Evolutionary conservation across 2,113 vertebrate species (phyloP).

Genomic region (Vicugna pacos): DNA sequence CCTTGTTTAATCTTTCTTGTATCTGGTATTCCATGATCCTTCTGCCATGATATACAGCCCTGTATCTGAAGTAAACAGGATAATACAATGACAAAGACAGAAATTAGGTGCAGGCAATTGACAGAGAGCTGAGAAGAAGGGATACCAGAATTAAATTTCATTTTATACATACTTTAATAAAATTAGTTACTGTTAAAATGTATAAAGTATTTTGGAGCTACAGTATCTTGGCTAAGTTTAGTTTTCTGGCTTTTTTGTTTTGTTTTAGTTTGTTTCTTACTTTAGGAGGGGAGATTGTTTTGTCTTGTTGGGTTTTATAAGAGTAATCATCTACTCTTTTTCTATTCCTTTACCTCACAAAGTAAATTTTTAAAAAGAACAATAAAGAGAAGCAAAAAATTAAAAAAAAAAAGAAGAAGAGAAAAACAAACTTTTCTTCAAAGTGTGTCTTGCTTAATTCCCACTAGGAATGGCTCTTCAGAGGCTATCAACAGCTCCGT

Average conservation of each 20-base stretch:
- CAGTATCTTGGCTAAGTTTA: not conserved
- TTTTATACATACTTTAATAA: not conserved
- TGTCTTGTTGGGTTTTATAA: not conserved
- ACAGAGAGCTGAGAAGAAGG: not conserved
- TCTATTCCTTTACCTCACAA: not conserved
- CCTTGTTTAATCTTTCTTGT: slow-evolving; percentile 46
- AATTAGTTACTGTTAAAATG: not conserved
- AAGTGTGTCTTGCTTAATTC: not conserved
- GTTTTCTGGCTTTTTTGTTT: not conserved
- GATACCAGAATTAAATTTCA: not conserved
- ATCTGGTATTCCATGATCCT: not conserved
- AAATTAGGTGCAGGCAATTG: not conserved
- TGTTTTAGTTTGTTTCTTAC: not conserved
- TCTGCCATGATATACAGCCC: not conserved
- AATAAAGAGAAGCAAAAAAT: not conserved
- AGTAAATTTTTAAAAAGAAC: not conserved
- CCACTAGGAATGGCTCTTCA: not conserved
- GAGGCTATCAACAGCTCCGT: not conserved
- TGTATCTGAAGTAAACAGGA: slow-evolving; percentile 14
- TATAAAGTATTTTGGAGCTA: not conserved
- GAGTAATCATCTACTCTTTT: not conserved
- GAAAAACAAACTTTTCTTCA: not conserved
- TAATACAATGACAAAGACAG: not conserved
- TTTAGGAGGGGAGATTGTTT: not conserved
- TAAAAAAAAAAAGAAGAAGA: not conserved